Conservation (phyloP, 2,797 vertebrate genomes). For the Silurus lanzhouensis region DNA sequence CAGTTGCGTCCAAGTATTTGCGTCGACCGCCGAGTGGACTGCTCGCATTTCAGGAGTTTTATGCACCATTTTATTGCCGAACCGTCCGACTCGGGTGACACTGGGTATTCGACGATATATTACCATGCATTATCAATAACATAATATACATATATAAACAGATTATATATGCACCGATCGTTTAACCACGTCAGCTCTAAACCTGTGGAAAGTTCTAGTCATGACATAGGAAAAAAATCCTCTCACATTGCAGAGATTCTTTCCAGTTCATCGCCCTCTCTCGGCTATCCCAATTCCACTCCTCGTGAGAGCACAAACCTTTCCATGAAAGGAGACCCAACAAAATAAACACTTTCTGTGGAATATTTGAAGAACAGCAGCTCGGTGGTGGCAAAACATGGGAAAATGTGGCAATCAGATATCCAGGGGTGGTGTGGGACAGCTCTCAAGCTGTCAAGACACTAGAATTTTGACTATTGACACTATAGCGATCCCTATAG, state of each 20-base stretch:
- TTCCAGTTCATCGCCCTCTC: constrained; percentile 7
- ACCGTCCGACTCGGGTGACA: neutral
- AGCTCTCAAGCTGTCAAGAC: neutral
- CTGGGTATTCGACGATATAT: neutral
- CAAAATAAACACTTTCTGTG: constrained; percentile 26
- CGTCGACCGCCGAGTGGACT: neutral
- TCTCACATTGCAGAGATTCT: constrained; percentile 1
- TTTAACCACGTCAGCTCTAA: neutral
- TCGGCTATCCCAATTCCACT: constrained; percentile 8
- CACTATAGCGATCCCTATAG: neutral
- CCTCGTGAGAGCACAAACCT: neutral
- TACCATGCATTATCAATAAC: no score
- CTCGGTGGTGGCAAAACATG: neutral
- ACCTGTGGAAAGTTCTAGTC: constrained; percentile 42
- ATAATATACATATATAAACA: no score
- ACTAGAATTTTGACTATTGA: neutral
- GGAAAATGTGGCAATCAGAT: neutral
- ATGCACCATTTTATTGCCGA: neutral
- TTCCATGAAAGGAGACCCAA: constrained; percentile 16
- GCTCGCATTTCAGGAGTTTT: neutral
- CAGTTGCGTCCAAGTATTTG: neutral
- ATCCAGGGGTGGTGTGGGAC: no score
- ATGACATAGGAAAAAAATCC: constrained; percentile 21
- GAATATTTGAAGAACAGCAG: constrained; percentile 27
- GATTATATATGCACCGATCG: no score